Percentiles rank a stretch among this genome's conserved stretches.
Evolutionary conservation across 2,797 vertebrate genomes (phyloP).

Genomic region (Spinus olivaceus): DNA sequence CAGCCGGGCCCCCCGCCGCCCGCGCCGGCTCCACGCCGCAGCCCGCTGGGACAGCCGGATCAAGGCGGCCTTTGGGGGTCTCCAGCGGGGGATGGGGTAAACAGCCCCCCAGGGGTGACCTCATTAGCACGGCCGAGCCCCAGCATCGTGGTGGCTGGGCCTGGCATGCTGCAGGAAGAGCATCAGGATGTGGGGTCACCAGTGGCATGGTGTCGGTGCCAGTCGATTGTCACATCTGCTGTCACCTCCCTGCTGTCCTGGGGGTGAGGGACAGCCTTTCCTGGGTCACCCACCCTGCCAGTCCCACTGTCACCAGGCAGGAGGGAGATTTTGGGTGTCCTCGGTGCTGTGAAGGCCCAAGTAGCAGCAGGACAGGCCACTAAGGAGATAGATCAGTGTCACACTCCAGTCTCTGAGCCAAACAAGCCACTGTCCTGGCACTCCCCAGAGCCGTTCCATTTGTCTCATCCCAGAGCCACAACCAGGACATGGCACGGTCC

Average conservation of each 20-base stretch:
- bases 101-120: not conserved
- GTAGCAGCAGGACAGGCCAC: not conserved
- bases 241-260: not conserved
- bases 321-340: not conserved
- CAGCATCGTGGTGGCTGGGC: accelerated
- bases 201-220: accelerated
- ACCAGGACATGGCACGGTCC: accelerated
- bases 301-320: accelerated
- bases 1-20: constrained; percentile 40
- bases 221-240: not conserved
- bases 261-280: not conserved
- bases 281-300: not conserved
- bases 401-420: not conserved
- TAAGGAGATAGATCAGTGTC: accelerated
- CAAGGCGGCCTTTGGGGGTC: constrained; percentile 29
- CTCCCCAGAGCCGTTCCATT: accelerated
- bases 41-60: not conserved
- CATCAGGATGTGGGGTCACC: accelerated
- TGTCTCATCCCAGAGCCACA: not conserved
- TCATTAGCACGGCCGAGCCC: not conserved
- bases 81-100: not conserved
- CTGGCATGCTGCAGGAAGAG: not conserved
- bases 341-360: accelerated
- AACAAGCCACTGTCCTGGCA: not conserved
- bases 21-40: not conserved